phyloP scores from a whole-genome alignment of 1,140 invertebrate genomes.

The Trachymyrmex cornetzi region DNA sequence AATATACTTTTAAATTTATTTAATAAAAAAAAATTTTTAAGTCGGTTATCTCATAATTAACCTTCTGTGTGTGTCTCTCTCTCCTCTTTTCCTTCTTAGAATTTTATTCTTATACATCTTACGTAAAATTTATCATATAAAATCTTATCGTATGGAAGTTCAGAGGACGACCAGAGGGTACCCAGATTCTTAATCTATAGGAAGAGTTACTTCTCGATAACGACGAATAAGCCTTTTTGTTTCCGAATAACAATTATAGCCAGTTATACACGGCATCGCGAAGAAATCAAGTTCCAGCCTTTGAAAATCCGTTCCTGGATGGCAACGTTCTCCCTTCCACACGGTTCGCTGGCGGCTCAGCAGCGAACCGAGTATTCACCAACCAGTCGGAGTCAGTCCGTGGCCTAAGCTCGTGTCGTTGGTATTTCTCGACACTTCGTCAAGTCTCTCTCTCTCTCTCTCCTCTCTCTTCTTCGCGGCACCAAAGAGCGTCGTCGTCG shows the following conservation, averaged over 20 bases:
- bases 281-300: background rate
- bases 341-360: slow-evolving; percentile 10
- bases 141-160: no score
- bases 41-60: no score
- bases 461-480: background rate
- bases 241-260: background rate
- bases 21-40: no score
- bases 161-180: no score
- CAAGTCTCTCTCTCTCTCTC: background rate
- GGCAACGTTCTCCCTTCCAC: slow-evolving; percentile 53
- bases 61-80: no score
- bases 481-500: background rate
- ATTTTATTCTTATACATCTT: no score
- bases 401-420: slow-evolving; percentile 9
- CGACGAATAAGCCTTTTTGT: background rate
- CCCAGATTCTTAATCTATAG: background rate
- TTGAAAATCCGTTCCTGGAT: slow-evolving; percentile 56
- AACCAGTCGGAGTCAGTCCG: slow-evolving; percentile 52
- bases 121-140: no score
- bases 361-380: slow-evolving; percentile 39
- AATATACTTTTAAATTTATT: background rate
- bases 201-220: background rate
- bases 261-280: no score
- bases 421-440: background rate
- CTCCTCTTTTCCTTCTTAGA: no score